Conservation (phyloP, 2,888 invertebrate genomes). For the Herminia tarsipennalis region DNA sequence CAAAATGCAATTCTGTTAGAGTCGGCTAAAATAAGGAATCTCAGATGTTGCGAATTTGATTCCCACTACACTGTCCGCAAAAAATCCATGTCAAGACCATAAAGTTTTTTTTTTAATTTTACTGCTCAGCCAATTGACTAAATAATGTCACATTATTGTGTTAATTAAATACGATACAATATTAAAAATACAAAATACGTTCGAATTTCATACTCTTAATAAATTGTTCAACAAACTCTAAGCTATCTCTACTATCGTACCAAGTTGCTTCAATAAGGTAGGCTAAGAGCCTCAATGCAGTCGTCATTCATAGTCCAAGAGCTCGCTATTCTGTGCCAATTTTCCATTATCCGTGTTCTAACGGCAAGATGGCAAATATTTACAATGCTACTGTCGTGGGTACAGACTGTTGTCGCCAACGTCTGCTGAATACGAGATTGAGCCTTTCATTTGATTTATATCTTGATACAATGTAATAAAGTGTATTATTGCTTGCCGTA, state of each 20-base stretch:
- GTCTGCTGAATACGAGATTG: constrained; percentile 57
- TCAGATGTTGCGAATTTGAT: too few species aligned
- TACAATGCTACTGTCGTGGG: constrained; percentile 50
- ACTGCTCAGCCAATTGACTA: too few species aligned
- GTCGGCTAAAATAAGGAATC: too few species aligned
- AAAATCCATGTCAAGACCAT: too few species aligned
- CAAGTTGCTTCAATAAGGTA: constrained; percentile 5
- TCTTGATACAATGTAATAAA: constrained; percentile 39
- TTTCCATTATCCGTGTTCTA: constrained; percentile 67
- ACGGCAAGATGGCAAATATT: constrained; percentile 55
- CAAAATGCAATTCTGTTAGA: too few species aligned
- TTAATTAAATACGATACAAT: too few species aligned
- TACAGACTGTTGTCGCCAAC: constrained; percentile 60
- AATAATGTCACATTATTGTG: too few species aligned
- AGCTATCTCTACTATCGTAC: neutral
- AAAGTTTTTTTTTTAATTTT: too few species aligned
- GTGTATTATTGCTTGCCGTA: constrained; percentile 36
- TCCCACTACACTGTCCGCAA: too few species aligned
- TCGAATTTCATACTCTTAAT: neutral
- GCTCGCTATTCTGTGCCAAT: constrained; percentile 66
- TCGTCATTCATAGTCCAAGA: constrained; percentile 65
- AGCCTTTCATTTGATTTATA: constrained; percentile 32
- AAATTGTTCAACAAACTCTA: neutral
- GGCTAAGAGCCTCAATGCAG: constrained; percentile 42
- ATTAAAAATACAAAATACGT: too few species aligned